Conservation (phyloP, 2,888 invertebrate species). For the Mantis religiosa region DNA sequence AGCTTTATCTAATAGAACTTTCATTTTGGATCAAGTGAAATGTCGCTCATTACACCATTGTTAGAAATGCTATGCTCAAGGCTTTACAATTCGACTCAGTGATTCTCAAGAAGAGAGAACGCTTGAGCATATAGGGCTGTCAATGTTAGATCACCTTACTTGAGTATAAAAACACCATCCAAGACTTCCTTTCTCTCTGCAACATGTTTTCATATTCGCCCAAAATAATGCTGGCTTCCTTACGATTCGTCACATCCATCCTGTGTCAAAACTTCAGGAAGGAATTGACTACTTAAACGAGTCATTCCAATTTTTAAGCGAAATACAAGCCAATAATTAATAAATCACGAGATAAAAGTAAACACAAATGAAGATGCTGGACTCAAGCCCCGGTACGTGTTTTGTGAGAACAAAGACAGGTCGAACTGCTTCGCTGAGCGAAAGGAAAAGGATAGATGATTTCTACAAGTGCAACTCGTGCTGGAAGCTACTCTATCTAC, state of each 20-base stretch:
- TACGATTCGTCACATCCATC: background rate
- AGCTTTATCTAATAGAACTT: no score
- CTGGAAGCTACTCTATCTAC: background rate
- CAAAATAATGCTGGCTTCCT: background rate
- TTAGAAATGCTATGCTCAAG: no score
- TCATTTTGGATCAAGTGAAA: no score
- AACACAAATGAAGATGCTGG: background rate
- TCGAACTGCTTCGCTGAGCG: background rate
- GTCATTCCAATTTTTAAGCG: background rate
- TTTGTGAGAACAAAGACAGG: background rate
- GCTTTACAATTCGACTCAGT: no score
- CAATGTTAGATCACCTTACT: background rate
- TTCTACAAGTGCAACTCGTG: background rate
- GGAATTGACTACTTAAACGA: background rate
- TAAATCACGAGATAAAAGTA: background rate
- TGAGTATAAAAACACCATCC: background rate
- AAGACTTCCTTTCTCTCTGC: background rate
- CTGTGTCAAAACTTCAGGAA: background rate
- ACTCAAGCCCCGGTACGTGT: background rate
- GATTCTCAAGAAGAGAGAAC: background rate
- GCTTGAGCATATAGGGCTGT: background rate
- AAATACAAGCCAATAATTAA: background rate
- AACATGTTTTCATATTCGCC: background rate
- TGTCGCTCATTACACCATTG: no score
- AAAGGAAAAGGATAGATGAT: background rate